phyloP scores from a whole-genome alignment of 2,797 vertebrate genomes.

The Galaxias olidus region DNA sequence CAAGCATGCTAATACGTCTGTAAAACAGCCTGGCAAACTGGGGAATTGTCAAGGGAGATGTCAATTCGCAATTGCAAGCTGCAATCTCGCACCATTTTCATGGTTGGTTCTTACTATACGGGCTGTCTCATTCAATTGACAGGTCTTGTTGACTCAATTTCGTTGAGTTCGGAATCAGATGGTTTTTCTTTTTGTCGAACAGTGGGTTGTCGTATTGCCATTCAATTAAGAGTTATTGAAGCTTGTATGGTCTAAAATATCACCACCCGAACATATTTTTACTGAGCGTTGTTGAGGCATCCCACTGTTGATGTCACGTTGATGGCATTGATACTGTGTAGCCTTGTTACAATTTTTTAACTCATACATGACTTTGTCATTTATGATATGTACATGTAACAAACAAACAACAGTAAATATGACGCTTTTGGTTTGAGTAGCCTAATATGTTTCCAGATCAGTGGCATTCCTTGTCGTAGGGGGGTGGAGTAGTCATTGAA shows the following conservation, averaged over 20 bases:
- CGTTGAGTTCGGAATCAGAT: neutral
- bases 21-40: neutral
- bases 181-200: too few relatives aligned
- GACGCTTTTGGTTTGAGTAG: conserved; percentile 19
- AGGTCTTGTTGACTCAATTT: neutral
- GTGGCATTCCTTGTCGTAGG: conserved; percentile 12
- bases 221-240: too few relatives aligned
- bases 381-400: neutral
- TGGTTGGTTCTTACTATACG: too few relatives aligned
- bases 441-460: conserved; percentile 13
- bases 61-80: conserved; percentile 14
- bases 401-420: neutral
- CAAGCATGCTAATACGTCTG: neutral
- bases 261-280: too few relatives aligned
- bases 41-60: conserved; percentile 1
- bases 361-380: too few relatives aligned
- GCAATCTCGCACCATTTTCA: neutral
- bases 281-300: too few relatives aligned
- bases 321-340: too few relatives aligned
- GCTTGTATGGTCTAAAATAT: too few relatives aligned
- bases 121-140: neutral
- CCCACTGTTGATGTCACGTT: too few relatives aligned
- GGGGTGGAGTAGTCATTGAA: neutral
- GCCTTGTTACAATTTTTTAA: neutral
- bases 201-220: too few relatives aligned